These are phyloP conservation scores for Scaptomyza caliginosa DNA, from an alignment of 2,888 invertebrate species.

Conservation along the genomic window DNA sequence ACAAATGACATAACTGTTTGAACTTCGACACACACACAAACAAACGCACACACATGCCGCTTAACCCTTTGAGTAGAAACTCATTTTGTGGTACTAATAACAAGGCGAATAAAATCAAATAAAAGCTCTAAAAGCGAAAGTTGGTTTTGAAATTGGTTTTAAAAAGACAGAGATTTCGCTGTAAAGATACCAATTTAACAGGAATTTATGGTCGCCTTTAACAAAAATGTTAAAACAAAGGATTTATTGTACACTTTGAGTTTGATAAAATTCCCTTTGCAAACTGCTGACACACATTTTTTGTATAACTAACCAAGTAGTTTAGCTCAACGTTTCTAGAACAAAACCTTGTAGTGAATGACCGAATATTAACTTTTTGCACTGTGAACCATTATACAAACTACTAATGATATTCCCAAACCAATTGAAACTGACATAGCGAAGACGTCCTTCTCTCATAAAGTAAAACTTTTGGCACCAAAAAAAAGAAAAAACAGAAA, in stretches of 20 bases:
- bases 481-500: background rate
- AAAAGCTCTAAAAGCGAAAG: slow-evolving; percentile 6
- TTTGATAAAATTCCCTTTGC: background rate
- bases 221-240: background rate
- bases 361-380: background rate
- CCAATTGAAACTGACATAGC: slow-evolving; percentile 6
- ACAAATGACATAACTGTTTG: slow-evolving; percentile 52
- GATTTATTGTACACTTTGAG: background rate
- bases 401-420: background rate
- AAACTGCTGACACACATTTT: background rate
- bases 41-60: slow-evolving; percentile 11
- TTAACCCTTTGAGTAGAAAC: slow-evolving; percentile 1
- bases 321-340: no score
- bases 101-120: slow-evolving; percentile 4
- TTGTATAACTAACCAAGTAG: background rate
- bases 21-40: slow-evolving; percentile 18
- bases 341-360: background rate
- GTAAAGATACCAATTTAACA: background rate
- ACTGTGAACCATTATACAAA: background rate
- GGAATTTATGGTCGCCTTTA: background rate
- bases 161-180: background rate
- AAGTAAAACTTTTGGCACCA: slow-evolving; percentile 13
- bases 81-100: slow-evolving; percentile 22
- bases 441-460: background rate
- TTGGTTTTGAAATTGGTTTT: background rate